These are phyloP conservation scores for Pyxicephalus adspersus DNA, from an alignment of 2,113 vertebrate species.

Conservation along the genomic window DNA sequence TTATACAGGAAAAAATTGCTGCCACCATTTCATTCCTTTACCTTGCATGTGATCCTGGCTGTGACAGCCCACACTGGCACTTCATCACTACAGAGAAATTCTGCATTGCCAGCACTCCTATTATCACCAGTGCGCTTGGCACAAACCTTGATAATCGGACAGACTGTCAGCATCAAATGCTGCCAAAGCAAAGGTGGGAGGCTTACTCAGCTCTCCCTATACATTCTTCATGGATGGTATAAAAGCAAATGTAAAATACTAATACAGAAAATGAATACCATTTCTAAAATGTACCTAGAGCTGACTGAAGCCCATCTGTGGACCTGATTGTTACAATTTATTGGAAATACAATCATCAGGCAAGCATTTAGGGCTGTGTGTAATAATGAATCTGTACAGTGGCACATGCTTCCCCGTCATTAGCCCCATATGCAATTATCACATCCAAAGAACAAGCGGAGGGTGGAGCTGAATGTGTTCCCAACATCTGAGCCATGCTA, in stretches of 20 bases:
- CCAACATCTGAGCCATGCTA: conserved; percentile 26
- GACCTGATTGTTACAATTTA: too few species aligned
- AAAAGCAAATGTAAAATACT: background rate
- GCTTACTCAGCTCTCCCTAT: conserved; percentile 37
- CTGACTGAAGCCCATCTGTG: too few species aligned
- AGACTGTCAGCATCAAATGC: conserved; percentile 28
- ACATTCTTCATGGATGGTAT: background rate
- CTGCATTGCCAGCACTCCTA: conserved; percentile 45
- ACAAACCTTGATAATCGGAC: conserved; percentile 25
- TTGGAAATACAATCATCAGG: background rate
- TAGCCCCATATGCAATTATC: conserved; percentile 36
- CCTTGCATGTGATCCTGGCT: conserved; percentile 28
- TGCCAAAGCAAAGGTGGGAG: conserved; percentile 45
- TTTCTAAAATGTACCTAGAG: too few species aligned
- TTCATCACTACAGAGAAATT: conserved; percentile 43
- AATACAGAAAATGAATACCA: too few species aligned
- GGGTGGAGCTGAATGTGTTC: background rate
- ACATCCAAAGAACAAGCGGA: background rate
- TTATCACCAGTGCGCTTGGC: conserved; percentile 36
- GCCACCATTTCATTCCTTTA: conserved; percentile 1
- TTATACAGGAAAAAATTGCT: conserved; percentile 1
- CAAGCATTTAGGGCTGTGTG: background rate
- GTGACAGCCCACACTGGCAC: conserved; percentile 29
- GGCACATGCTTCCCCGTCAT: background rate
- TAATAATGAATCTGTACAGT: background rate